Conservation (phyloP, 1,140 invertebrate species). For the Nasonia longicornis region DNA sequence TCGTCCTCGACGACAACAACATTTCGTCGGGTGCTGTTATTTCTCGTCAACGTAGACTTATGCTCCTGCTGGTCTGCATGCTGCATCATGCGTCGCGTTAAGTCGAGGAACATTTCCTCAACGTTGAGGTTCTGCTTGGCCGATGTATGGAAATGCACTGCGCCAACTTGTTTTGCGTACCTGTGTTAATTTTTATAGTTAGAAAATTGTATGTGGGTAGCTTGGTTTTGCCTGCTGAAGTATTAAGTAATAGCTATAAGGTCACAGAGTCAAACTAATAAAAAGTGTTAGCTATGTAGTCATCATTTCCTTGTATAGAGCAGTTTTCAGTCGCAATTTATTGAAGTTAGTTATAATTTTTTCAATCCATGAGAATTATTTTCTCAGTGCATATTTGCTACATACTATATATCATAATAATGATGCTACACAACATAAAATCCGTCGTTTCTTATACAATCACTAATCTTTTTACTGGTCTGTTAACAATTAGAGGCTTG, state of each 20-base stretch:
- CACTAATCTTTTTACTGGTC: neutral
- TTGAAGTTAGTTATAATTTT: neutral
- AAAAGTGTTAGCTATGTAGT: neutral
- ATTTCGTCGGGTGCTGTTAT: slow-evolving; percentile 71
- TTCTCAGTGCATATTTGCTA: neutral
- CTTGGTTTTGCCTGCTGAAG: neutral
- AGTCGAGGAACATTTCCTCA: slow-evolving; percentile 91
- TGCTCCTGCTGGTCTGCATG: slow-evolving; percentile 68
- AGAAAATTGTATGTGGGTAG: neutral
- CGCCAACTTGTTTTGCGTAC: slow-evolving; percentile 92
- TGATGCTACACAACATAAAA: neutral
- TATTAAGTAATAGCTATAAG: neutral
- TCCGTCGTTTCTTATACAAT: slow-evolving; percentile 7
- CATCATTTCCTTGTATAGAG: neutral
- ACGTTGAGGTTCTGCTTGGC: slow-evolving; percentile 95
- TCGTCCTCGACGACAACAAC: slow-evolving; percentile 76
- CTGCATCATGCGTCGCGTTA: slow-evolving; percentile 80
- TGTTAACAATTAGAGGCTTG: slow-evolving; percentile 1
- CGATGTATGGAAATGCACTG: slow-evolving; percentile 94
- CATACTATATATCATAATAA: neutral
- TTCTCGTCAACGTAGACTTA: slow-evolving; percentile 67
- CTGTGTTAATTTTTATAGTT: slow-evolving; percentile 65
- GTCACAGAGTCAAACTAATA: neutral
- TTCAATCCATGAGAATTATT: neutral
- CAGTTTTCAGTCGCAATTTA: no score